Percentiles rank a stretch among this genome's conserved stretches.
phyloP scores from a whole-genome alignment of 2,113 vertebrate genomes.

The Bostrychus sinensis region DNA sequence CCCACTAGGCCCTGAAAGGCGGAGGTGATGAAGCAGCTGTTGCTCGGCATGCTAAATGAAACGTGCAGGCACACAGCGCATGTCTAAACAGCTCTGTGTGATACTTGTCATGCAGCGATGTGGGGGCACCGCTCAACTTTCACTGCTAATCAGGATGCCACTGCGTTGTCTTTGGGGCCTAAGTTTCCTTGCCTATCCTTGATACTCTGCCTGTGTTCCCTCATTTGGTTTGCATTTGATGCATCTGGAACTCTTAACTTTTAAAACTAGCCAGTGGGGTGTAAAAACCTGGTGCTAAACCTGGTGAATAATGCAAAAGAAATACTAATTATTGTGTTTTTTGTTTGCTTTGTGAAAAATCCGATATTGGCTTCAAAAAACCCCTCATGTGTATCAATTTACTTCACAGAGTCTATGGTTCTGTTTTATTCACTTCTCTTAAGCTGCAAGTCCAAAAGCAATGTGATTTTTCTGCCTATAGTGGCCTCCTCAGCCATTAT shows the following conservation, averaged over 20 bases:
- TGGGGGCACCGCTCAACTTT: constrained; percentile 54
- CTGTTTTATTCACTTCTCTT: too few relatives aligned
- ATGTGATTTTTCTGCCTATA: too few relatives aligned
- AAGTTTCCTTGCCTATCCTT: constrained; percentile 50
- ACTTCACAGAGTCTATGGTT: too few relatives aligned
- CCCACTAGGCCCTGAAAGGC: constrained; percentile 67
- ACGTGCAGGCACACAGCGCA: constrained; percentile 38
- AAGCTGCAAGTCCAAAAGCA: too few relatives aligned
- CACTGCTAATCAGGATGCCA: constrained; percentile 65
- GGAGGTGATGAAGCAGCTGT: constrained; percentile 75
- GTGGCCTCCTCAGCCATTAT: too few relatives aligned
- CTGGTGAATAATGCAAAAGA: too few relatives aligned
- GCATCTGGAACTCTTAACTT: constrained; percentile 51
- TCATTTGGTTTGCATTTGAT: constrained; percentile 68
- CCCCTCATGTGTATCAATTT: too few relatives aligned
- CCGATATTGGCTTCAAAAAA: too few relatives aligned
- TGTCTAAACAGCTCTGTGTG: constrained; percentile 67
- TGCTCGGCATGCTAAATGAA: constrained; percentile 72
- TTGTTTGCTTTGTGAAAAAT: too few relatives aligned
- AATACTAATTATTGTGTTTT: too few relatives aligned
- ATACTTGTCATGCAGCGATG: constrained; percentile 67
- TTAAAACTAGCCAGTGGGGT: constrained; percentile 40
- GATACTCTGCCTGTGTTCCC: constrained; percentile 53
- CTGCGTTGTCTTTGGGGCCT: constrained; percentile 52
- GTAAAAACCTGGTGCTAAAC: constrained; percentile 6